These are phyloP conservation scores for Rhyzopertha dominica DNA, from an alignment of 1,140 invertebrate species.

Conservation along the genomic window DNA sequence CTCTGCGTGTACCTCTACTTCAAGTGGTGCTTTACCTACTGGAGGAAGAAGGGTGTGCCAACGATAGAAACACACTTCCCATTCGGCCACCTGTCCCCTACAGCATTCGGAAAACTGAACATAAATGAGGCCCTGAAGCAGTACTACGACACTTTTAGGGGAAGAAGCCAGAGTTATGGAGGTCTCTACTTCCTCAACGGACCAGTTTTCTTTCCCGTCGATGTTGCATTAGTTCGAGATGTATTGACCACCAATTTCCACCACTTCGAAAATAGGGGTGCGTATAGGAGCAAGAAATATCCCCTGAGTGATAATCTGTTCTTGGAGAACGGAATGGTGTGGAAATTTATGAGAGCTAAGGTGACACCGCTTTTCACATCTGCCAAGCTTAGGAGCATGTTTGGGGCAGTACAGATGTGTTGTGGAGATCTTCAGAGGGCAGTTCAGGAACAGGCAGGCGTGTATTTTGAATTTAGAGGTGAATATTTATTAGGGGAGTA, in stretches of 20 bases:
- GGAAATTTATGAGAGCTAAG: conserved; percentile 46
- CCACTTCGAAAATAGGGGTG: conserved; percentile 46
- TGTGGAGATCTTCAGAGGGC: too few relatives aligned
- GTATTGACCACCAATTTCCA: conserved; percentile 49
- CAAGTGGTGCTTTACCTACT: conserved; percentile 9
- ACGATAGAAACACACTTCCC: background rate
- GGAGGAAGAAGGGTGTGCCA: conserved; percentile 7
- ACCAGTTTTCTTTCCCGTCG: conserved; percentile 25
- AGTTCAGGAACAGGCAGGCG: too few relatives aligned
- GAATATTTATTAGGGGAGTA: too few relatives aligned
- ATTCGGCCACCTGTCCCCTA: conserved; percentile 8
- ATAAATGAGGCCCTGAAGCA: background rate
- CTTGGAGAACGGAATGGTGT: conserved; percentile 41
- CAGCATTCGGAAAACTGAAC: conserved; percentile 7
- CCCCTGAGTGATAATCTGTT: conserved; percentile 32
- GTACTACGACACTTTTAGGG: conserved; percentile 5
- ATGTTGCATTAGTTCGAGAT: conserved; percentile 47
- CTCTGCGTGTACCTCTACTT: conserved; percentile 11
- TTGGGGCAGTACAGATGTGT: too few relatives aligned
- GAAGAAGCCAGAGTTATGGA: conserved; percentile 2
- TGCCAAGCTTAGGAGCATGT: conserved; percentile 48
- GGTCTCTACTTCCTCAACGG: conserved; percentile 8
- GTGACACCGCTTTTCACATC: conserved; percentile 47
- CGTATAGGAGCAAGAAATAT: conserved; percentile 44
- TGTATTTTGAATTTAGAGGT: too few relatives aligned